Evolutionary conservation across 2,113 vertebrate species (phyloP).

Genomic region (Rallus limicola): DNA sequence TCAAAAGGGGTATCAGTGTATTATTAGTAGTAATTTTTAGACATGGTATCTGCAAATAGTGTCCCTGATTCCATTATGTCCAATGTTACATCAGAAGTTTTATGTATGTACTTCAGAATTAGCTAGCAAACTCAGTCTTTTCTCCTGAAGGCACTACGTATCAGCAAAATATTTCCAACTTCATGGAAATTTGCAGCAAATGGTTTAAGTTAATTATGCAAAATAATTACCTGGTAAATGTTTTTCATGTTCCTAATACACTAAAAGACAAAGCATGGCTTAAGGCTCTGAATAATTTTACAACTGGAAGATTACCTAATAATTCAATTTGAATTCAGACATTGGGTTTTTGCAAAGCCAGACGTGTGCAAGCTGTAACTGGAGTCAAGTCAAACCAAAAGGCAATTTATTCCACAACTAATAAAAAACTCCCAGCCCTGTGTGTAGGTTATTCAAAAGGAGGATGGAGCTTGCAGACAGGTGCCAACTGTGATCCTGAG

Average conservation of each 20-base stretch:
- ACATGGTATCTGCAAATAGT: neutral
- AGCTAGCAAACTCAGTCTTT: neutral
- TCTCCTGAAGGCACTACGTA: neutral
- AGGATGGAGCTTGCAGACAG: neutral
- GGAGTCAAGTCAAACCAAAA: neutral
- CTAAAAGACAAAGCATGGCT: neutral
- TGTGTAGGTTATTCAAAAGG: neutral
- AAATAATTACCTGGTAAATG: neutral
- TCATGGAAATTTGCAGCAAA: neutral
- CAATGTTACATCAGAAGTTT: neutral
- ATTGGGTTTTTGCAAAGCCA: neutral
- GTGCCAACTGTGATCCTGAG: neutral
- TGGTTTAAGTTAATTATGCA: neutral
- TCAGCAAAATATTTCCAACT: neutral
- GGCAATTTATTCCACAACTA: neutral
- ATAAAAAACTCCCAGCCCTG: neutral
- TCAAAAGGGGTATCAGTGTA: neutral
- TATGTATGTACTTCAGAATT: neutral
- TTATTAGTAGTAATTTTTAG: neutral
- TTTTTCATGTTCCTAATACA: neutral
- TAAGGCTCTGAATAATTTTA: neutral
- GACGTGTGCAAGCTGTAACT: constrained; percentile 1
- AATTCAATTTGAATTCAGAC: neutral
- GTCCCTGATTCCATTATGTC: neutral
- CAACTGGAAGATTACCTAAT: neutral